Conservation (phyloP, 2,888 invertebrate genomes). For the Ctena decussata region DNA sequence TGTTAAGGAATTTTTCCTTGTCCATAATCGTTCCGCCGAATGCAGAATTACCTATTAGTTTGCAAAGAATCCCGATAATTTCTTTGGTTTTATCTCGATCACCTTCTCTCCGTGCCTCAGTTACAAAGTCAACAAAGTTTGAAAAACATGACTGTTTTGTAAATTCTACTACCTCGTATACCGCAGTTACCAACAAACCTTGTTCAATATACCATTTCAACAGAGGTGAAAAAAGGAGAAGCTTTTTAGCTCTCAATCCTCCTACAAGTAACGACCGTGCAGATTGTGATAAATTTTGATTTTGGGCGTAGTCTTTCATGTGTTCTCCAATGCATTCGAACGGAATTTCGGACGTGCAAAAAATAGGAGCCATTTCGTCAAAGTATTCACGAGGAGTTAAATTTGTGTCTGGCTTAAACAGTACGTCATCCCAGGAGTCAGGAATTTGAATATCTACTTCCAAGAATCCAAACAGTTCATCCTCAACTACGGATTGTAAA, state of each 20-base stretch:
- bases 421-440: no score
- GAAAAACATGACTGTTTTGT: conserved; percentile 1
- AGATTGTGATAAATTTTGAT: neutral
- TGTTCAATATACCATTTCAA: conserved; percentile 30
- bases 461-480: no score
- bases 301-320: neutral
- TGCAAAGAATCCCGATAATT: neutral
- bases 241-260: neutral
- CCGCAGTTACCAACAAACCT: conserved; percentile 17
- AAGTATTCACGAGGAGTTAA: no score
- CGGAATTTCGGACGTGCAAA: neutral
- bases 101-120: conserved; percentile 6
- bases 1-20: neutral
- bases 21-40: conserved; percentile 18
- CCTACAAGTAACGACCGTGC: neutral
- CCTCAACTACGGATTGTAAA: no score
- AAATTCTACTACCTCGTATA: conserved; percentile 26
- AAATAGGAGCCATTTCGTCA: no score
- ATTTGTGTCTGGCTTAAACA: no score
- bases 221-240: neutral
- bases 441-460: no score
- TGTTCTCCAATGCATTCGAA: neutral
- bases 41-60: conserved; percentile 20
- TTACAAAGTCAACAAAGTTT: conserved; percentile 9
- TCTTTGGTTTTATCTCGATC: neutral